phyloP scores from a whole-genome alignment of 2,113 vertebrate species.

The Grallaria varia region DNA sequence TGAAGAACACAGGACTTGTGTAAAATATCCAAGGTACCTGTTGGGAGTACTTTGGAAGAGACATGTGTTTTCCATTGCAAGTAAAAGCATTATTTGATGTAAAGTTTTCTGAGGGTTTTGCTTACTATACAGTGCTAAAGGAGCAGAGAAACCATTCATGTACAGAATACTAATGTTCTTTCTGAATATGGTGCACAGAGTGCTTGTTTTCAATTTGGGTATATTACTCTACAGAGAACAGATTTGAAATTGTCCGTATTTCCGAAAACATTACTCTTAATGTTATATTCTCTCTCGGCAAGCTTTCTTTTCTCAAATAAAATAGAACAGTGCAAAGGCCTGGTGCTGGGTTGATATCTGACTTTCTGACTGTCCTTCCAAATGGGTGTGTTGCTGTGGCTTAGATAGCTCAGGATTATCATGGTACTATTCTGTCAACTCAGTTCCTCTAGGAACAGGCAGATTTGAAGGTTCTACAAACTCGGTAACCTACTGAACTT shows the following conservation, averaged over 20 bases:
- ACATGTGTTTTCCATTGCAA: slow-evolving; percentile 30
- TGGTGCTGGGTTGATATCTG: background rate
- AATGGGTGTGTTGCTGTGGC: background rate
- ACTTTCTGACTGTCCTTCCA: background rate
- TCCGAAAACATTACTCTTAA: background rate
- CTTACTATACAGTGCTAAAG: background rate
- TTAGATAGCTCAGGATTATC: background rate
- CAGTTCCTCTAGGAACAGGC: background rate
- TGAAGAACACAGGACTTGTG: slow-evolving; percentile 33
- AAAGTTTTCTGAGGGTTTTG: slow-evolving; percentile 46
- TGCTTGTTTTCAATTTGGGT: background rate
- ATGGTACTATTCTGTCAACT: background rate
- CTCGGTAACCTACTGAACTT: background rate
- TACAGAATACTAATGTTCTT: slow-evolving; percentile 15
- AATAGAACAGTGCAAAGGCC: background rate
- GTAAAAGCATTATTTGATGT: slow-evolving; percentile 39
- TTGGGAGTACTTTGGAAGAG: slow-evolving; percentile 59
- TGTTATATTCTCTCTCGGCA: background rate
- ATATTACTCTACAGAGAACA: background rate
- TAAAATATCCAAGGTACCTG: slow-evolving; percentile 37
- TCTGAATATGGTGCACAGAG: background rate
- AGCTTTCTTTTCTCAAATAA: background rate
- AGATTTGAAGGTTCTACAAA: background rate
- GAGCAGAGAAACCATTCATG: background rate
- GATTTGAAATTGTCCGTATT: background rate